phyloP scores from a whole-genome alignment of 2,888 invertebrate genomes.

The Eupithecia insigniata region DNA sequence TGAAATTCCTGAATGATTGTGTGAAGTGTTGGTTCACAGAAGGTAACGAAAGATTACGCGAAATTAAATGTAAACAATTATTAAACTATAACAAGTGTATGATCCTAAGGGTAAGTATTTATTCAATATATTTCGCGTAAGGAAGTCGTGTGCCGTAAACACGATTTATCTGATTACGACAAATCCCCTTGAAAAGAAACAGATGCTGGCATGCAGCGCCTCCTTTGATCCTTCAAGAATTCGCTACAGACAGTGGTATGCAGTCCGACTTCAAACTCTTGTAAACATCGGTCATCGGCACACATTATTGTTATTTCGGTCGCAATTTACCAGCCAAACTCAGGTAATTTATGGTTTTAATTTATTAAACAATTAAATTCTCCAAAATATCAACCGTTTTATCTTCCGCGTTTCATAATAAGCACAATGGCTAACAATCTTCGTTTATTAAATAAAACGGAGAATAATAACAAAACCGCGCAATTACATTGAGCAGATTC shows the following conservation, averaged over 20 bases:
- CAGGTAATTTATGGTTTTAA: conserved; percentile 49
- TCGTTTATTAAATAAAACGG: conserved; percentile 18
- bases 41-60: conserved; percentile 29
- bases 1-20: conserved; percentile 21
- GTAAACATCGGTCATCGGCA: conserved; percentile 64
- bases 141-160: conserved; percentile 65
- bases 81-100: conserved; percentile 32
- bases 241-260: conserved; percentile 55
- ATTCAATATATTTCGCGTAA: conserved; percentile 56
- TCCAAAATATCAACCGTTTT: conserved; percentile 17
- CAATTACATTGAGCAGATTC: conserved; percentile 6
- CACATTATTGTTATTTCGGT: conserved; percentile 61
- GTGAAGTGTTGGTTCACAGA: conserved; percentile 18
- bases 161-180: conserved; percentile 73
- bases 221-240: conserved; percentile 73
- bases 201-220: conserved; percentile 61
- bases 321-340: conserved; percentile 51
- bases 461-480: conserved; percentile 17
- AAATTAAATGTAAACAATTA: conserved; percentile 28
- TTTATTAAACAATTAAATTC: conserved; percentile 42
- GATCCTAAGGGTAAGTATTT: conserved; percentile 42
- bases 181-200: conserved; percentile 69
- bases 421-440: neutral
- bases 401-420: conserved; percentile 21
- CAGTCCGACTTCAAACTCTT: conserved; percentile 55